Evolutionary conservation across 2,113 vertebrate genomes (phyloP), one percentile per base, ranked within the genome.

Genomic region (Ibidorhyncha struthersii): DNA sequence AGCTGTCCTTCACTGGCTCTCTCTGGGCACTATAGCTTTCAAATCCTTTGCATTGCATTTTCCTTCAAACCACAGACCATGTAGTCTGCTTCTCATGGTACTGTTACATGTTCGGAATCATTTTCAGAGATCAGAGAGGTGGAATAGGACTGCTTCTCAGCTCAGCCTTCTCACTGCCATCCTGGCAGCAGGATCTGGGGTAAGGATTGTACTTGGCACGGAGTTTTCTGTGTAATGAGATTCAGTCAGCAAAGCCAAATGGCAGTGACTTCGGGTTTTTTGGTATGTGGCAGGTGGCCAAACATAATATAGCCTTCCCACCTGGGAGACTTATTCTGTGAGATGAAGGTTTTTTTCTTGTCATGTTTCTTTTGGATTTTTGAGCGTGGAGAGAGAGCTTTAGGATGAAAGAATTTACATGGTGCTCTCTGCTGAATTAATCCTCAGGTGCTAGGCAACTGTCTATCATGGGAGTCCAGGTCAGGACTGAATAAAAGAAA

Each of bases 51-150:
- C 25, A 1, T 12, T 65, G 43, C 0, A 0, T 43, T 70, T 71
- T 34, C 32, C 66, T 56, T 74, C 62, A 82, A 27, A 36, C 45
- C 14, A 1, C 3, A 4, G 7, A 10, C 65, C 0, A 0, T 53
- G 40, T 63, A 14, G 45, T 50, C 27, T 12, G 55, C 34, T 49
- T 72, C 45, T 74, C 4, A 1, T 27, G 55, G n/a, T n/a, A 8
- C 34, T n/a, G 23, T 25, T 55, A 25, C 2, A 0, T 36, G 32
- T 65, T 59, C 49, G 38, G 38, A 55, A 59, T 36, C 4, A 6
- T 10, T 67, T 59, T 55, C 22, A 3, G 17, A 80, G 41, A 47
- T 45, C 27, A 43, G 30, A 45, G 59, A 5, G 47, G 63, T 87
- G 77, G 23, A n/a, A 40, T 20, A 61, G 53, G 47, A 14, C 43